Evolutionary conservation across 2,888 invertebrate genomes (phyloP), one percentile per base, ranked within the genome.

Genomic region (Apantesis nais): DNA sequence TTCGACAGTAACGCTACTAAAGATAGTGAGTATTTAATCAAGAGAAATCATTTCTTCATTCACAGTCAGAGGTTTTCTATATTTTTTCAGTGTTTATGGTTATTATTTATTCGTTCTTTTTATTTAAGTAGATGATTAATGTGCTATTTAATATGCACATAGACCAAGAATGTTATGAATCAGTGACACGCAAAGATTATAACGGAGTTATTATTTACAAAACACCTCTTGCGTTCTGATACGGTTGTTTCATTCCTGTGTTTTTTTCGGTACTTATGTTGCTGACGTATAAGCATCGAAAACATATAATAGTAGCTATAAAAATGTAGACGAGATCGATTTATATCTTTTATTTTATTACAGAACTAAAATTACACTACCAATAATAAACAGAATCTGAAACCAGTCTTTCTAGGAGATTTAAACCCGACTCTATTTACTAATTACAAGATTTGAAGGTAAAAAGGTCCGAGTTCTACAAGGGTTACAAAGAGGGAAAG

Each of bases 41-140:
- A 65, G 70, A 66, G 5, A 61, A 61, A 62, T 52, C 61, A 55
- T 58, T 44, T 39, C 7, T 70, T 66, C 41, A 66, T 58, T 22
- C 55, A n/a, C 62, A 37, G 48, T 29, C 16, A 8, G 14, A 44
- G 16, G 37, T 52, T 25, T 44, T 22, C 41, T 25, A 29, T 60
- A 19, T 9, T 19, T 31, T 60, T 34, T 31, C 39, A 52, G 48
- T 2, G 2, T 25, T 55, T 55, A 25, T 25, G 2, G 12, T 55
- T 25, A 14, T 44, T 14, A 44, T 44, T 44, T 14, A 44, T 16
- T 16, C 14, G 44, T 44, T 25, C 55, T 55, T 25, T n/a, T 55
- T 52, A 52, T 11, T 3, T 25, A 25, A 25, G 3, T 55, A 12
- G 14, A 14, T 25, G 12, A 1, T 11, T 25, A 25, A 25, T 25